A percentile compares a stretch with the other conserved stretches of the same genome.
Conservation (phyloP, 2,113 vertebrate genomes). For the Sakesphorus luctuosus region DNA sequence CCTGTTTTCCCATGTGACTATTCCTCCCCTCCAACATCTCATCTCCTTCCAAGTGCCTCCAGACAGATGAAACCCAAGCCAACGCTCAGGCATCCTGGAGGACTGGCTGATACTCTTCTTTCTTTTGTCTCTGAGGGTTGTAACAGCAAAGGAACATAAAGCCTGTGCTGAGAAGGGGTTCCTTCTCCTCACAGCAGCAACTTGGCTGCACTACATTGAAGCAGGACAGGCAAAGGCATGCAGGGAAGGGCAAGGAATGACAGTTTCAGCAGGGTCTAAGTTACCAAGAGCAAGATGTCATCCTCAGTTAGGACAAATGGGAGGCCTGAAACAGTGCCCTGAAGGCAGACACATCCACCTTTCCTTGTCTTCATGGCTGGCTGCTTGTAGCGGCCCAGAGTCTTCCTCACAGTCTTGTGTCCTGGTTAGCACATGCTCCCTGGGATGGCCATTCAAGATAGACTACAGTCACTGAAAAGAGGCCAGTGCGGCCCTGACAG, state of each 20-base stretch:
- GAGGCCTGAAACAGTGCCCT: not conserved
- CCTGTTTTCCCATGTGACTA: not conserved
- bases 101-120: not conserved
- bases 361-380: not conserved
- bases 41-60: not conserved
- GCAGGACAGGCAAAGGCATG: not conserved
- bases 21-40: not conserved
- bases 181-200: not conserved
- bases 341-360: not conserved
- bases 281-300: not conserved
- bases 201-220: fast-evolving
- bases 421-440: not conserved
- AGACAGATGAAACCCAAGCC: not conserved
- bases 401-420: not conserved
- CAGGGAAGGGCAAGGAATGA: not conserved
- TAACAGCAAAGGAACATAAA: not conserved
- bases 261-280: not conserved
- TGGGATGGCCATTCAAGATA: not conserved
- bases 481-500: not conserved
- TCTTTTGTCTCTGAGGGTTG: not conserved
- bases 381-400: not conserved
- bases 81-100: not conserved
- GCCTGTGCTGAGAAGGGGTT: not conserved
- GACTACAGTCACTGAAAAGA: not conserved
- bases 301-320: not conserved